Conservation (phyloP, 2,113 vertebrate species). For the human region DNA sequence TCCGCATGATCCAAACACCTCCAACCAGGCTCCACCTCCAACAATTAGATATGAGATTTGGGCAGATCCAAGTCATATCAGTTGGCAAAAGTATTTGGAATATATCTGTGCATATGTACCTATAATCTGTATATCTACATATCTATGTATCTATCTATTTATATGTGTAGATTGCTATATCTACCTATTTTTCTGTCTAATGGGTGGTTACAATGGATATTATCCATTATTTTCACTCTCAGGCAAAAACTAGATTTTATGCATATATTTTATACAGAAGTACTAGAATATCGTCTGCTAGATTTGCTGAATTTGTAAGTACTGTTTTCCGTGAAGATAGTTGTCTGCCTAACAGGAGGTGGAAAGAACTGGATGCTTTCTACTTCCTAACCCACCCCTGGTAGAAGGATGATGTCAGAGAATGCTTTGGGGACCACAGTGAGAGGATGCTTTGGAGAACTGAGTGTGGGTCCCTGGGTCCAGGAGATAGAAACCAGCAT, state of each 20-base stretch:
- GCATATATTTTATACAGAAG: neutral
- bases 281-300: neutral
- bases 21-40: too few species aligned
- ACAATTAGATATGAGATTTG: too few species aligned
- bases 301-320: neutral
- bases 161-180: neutral
- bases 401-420: neutral
- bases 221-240: neutral
- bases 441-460: neutral
- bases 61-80: too few species aligned
- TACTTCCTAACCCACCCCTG: neutral
- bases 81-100: neutral
- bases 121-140: neutral
- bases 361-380: neutral
- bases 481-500: neutral
- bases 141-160: neutral
- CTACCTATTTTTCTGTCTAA: neutral
- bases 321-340: neutral
- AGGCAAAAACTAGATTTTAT: neutral
- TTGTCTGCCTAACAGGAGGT: neutral
- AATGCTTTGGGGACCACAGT: neutral
- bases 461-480: accelerated
- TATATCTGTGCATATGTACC: neutral
- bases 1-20: too few species aligned
- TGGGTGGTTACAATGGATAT: neutral